These are phyloP conservation scores for Andrena trimmerana DNA, from an alignment of 2,888 invertebrate genomes.

Conservation along the genomic window DNA sequence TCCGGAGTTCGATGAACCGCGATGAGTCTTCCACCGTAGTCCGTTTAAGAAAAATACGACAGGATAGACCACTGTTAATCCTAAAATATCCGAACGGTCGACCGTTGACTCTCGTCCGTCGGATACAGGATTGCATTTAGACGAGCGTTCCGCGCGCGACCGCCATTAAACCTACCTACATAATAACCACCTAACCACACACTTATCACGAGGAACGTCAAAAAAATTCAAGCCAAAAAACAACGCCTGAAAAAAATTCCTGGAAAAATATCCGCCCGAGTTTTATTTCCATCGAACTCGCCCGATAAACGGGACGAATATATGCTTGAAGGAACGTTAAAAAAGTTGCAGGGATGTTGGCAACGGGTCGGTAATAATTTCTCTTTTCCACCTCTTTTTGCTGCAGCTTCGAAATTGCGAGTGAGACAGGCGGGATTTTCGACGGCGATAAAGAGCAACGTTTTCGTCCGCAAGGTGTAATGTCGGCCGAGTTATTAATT, in stretches of 20 bases:
- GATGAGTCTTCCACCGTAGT: slow-evolving; percentile 47
- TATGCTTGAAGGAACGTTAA: background rate
- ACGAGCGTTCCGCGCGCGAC: background rate
- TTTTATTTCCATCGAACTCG: slow-evolving; percentile 22
- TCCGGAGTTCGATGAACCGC: slow-evolving; percentile 58
- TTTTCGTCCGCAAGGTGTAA: slow-evolving; percentile 1
- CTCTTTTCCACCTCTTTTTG: background rate
- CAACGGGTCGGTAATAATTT: slow-evolving; percentile 15
- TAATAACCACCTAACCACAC: background rate
- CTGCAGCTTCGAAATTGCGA: slow-evolving; percentile 15
- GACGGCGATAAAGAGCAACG: slow-evolving; percentile 17
- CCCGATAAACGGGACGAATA: slow-evolving; percentile 34
- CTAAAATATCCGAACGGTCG: slow-evolving; percentile 50
- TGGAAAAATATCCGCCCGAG: slow-evolving; percentile 3
- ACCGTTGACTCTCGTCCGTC: slow-evolving; percentile 44
- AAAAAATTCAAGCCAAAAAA: background rate
- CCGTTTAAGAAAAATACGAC: slow-evolving; percentile 57
- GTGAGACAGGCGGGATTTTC: background rate
- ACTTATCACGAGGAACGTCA: background rate
- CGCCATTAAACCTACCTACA: background rate
- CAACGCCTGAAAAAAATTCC: slow-evolving; percentile 5
- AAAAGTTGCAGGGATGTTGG: slow-evolving; percentile 18
- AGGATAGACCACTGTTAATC: slow-evolving; percentile 61
- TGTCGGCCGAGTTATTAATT: slow-evolving; percentile 44
- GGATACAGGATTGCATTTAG: slow-evolving; percentile 11